Evolutionary conservation across 1,140 invertebrate genomes (phyloP).

Genomic region (Ladona fulva): DNA sequence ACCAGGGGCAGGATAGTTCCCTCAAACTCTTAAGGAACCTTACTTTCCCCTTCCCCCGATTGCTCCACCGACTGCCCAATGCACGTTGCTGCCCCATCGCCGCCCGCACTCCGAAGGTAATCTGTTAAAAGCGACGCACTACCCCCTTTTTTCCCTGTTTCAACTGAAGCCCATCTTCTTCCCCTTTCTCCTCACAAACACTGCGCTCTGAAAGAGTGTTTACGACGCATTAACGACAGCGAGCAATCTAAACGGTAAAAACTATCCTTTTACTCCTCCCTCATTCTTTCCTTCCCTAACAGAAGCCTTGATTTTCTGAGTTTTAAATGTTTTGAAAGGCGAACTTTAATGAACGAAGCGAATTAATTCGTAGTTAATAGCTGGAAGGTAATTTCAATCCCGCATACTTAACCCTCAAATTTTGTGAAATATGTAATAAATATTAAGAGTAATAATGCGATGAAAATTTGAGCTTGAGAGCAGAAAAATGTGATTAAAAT

Average conservation of each 20-base stretch:
- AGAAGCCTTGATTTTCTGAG: not conserved
- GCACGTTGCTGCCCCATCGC: not conserved
- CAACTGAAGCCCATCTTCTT: not conserved
- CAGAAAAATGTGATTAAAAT: no score
- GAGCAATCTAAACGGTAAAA: not conserved
- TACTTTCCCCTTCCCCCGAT: not conserved
- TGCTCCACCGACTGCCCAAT: not conserved
- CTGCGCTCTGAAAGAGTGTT: not conserved
- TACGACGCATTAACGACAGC: not conserved
- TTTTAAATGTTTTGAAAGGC: no score
- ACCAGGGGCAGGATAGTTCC: no score
- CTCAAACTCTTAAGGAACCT: not conserved
- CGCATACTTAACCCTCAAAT: no score
- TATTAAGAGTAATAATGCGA: no score
- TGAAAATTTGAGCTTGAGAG: no score
- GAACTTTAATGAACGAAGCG: no score
- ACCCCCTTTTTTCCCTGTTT: constrained; percentile 4
- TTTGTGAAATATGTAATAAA: no score
- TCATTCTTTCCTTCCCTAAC: not conserved
- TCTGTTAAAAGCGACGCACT: not conserved
- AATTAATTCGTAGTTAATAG: no score
- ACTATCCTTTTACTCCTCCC: not conserved
- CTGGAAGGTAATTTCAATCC: no score
- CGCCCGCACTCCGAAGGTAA: not conserved
- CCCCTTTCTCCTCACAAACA: not conserved